Conservation (phyloP, 2,888 invertebrate species). For the Meiosimyza decipiens region DNA sequence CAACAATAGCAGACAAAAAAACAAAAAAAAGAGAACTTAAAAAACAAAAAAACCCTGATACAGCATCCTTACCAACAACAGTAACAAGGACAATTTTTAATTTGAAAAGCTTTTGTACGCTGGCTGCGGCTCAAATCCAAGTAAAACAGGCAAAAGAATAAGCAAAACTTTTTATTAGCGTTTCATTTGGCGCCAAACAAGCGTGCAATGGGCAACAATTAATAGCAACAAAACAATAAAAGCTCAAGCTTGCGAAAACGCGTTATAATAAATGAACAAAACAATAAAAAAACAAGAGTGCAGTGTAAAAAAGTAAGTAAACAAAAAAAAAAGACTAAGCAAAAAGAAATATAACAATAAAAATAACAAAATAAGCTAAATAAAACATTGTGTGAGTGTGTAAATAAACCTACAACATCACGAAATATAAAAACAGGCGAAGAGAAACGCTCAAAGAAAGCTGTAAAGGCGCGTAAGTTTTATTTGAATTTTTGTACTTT, state of each 20-base stretch:
- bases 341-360: background rate
- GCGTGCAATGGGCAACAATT: conserved; percentile 10
- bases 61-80: conserved; percentile 1
- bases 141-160: too few species aligned
- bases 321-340: background rate
- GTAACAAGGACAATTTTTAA: background rate
- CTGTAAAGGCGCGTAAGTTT: too few species aligned
- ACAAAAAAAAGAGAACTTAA: too few species aligned
- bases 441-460: background rate
- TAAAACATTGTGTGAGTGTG: background rate
- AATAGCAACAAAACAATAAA: conserved; percentile 11
- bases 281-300: background rate
- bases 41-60: background rate
- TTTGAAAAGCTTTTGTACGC: conserved; percentile 6
- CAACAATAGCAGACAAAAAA: background rate
- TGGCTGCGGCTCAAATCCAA: background rate
- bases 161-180: conserved; percentile 18
- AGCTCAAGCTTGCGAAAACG: background rate
- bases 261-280: background rate
- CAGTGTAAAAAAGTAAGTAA: background rate
- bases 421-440: background rate
- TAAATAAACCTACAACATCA: background rate
- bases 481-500: too few species aligned
- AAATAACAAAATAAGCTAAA: background rate
- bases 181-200: conserved; percentile 25